Evolutionary conservation across 2,888 invertebrate species (phyloP).

Genomic region (Meta bourneti): DNA sequence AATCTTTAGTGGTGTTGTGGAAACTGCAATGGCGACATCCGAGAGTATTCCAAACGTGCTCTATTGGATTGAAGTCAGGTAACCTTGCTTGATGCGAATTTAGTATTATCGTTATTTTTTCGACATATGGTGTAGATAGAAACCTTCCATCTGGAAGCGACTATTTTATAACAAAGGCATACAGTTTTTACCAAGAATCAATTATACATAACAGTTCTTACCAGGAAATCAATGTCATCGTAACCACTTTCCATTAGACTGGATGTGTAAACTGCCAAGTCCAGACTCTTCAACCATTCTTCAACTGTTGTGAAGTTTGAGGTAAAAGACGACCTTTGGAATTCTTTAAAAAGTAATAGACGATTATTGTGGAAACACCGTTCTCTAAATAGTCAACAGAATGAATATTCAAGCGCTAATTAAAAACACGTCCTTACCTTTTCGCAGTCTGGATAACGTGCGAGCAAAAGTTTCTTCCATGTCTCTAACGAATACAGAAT

Average conservation of each 20-base stretch:
- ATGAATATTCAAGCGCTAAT: background rate
- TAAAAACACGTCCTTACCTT: slow-evolving; percentile 54
- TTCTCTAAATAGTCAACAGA: background rate
- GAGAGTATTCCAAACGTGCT: too few species aligned
- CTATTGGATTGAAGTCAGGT: too few species aligned
- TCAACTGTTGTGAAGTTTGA: slow-evolving; percentile 84
- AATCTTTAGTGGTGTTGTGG: background rate
- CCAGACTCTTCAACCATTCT: slow-evolving; percentile 89
- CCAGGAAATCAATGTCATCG: slow-evolving; percentile 95
- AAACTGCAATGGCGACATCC: background rate
- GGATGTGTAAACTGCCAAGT: slow-evolving; percentile 91
- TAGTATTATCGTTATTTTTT: too few species aligned
- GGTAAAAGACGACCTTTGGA: slow-evolving; percentile 71
- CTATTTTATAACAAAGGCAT: too few species aligned
- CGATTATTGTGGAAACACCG: background rate
- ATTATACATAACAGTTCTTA: slow-evolving; percentile 83
- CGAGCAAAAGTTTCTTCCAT: slow-evolving; percentile 80
- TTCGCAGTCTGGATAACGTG: slow-evolving; percentile 68
- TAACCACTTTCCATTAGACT: slow-evolving; percentile 92
- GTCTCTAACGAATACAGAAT: slow-evolving; percentile 80
- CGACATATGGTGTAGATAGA: too few species aligned
- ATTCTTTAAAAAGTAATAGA: slow-evolving; percentile 25
- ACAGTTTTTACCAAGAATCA: background rate
- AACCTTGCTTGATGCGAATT: too few species aligned
- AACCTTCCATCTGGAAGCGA: too few species aligned